These are phyloP conservation scores for Eidolon helvum DNA, from an alignment of 2,113 vertebrate genomes.

Conservation along the genomic window DNA sequence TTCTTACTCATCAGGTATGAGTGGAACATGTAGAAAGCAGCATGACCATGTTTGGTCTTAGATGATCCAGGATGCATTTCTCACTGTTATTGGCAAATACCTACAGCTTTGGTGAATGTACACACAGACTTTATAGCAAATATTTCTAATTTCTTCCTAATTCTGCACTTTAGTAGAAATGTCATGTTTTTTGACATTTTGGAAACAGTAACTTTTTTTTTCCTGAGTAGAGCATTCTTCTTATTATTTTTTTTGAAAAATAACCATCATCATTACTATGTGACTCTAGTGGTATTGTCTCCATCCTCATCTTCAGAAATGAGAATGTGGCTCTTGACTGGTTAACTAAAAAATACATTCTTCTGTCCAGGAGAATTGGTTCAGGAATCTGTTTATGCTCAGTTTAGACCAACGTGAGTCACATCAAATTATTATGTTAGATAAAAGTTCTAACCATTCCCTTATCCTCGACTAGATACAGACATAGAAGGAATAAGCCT, in stretches of 20 bases:
- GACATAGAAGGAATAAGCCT: not conserved
- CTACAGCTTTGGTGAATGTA: not conserved
- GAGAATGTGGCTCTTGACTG: not conserved
- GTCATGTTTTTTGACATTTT: not conserved
- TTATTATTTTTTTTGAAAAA: not conserved
- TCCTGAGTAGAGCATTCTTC: not conserved
- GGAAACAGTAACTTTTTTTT: not conserved
- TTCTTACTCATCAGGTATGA: not conserved
- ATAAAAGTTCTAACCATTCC: not conserved
- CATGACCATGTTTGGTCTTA: not conserved
- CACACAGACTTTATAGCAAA: not conserved
- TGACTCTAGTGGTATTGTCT: not conserved
- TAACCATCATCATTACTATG: not conserved
- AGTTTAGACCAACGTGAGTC: not conserved
- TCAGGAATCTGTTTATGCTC: not conserved
- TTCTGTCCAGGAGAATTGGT: not conserved
- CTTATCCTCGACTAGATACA: not conserved
- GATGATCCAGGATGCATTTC: not conserved
- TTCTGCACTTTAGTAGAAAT: not conserved
- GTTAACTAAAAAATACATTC: not conserved
- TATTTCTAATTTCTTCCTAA: slow-evolving; percentile 28
- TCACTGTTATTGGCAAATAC: not conserved
- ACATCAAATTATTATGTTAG: not conserved
- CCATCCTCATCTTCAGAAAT: not conserved
- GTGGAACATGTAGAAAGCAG: not conserved